A percentile compares a stretch with the other conserved stretches of the same genome.
Conservation (phyloP, 1,140 invertebrate species). For the Tenebrio molitor region DNA sequence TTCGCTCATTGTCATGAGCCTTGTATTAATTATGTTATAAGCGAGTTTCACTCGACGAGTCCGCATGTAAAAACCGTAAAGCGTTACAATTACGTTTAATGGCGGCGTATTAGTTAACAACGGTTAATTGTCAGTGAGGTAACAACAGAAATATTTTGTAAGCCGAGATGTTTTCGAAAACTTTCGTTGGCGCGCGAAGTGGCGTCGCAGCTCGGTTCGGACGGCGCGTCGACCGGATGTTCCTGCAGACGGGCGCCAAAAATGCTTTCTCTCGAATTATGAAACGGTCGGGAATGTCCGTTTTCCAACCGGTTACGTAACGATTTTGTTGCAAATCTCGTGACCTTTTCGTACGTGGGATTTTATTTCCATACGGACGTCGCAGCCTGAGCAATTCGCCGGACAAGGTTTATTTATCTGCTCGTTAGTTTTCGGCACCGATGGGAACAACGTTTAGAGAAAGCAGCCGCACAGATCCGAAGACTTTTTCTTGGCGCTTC, state of each 20-base stretch:
- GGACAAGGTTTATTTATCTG: too few species aligned
- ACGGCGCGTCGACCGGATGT: too few species aligned
- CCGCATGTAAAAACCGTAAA: conserved; percentile 41
- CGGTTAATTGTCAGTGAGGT: conserved; percentile 27
- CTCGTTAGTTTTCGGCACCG: too few species aligned
- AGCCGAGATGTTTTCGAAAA: conserved; percentile 6
- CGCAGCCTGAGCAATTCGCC: background rate
- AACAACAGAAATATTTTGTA: conserved; percentile 25
- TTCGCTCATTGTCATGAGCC: conserved; percentile 41
- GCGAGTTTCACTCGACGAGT: conserved; percentile 41
- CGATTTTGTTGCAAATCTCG: conserved; percentile 18
- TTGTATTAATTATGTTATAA: conserved; percentile 41
- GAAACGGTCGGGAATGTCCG: conserved; percentile 3
- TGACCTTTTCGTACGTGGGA: conserved; percentile 11
- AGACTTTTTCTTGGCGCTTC: too few species aligned
- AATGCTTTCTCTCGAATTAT: conserved; percentile 19
- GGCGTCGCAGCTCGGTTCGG: too few species aligned
- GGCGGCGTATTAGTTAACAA: conserved; percentile 35
- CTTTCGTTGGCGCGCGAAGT: too few species aligned
- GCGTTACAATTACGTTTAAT: conserved; percentile 45
- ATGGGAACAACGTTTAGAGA: too few species aligned
- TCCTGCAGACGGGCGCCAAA: background rate
- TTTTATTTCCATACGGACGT: background rate
- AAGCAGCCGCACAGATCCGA: too few species aligned
- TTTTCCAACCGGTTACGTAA: conserved; percentile 18